These are phyloP conservation scores for Phacellophora camtschatica DNA, from an alignment of 30 jellyfish, hydroid and myxozoan species.

Conservation along the genomic window DNA sequence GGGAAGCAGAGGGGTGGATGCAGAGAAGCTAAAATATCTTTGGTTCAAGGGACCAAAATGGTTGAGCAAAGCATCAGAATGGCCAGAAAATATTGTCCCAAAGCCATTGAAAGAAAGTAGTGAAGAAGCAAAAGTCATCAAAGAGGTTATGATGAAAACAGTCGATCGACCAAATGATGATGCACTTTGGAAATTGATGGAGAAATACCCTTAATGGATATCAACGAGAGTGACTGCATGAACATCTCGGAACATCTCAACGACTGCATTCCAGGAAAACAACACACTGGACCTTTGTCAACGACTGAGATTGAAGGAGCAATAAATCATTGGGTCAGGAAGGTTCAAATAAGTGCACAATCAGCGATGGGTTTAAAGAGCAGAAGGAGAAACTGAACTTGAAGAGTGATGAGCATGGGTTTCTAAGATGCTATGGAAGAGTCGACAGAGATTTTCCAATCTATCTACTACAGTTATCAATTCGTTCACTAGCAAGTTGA, in stretches of 20 bases:
- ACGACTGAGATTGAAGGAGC: constrained; percentile 24
- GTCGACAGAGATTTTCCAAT: background rate
- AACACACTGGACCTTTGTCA: constrained; percentile 30
- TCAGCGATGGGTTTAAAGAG: background rate
- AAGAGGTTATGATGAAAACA: constrained; percentile 19
- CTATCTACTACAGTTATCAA: background rate
- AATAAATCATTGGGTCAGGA: background rate
- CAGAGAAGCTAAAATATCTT: constrained; percentile 32
- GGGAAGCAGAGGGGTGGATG: no score
- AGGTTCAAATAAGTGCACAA: background rate
- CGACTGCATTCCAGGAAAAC: constrained; percentile 66
- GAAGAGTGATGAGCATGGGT: background rate
- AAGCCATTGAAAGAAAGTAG: constrained; percentile 48
- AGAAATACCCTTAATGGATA: constrained; percentile 33
- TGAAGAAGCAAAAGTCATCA: constrained; percentile 11
- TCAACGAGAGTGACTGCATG: constrained; percentile 46
- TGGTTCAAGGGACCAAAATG: constrained; percentile 89
- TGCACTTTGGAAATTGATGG: constrained; percentile 36
- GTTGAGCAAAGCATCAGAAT: constrained; percentile 52
- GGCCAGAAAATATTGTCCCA: constrained; percentile 62
- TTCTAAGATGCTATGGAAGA: constrained; percentile 1
- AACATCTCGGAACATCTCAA: constrained; percentile 68
- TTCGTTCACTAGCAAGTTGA: background rate
- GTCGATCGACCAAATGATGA: no score
- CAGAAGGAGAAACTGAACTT: background rate